Evolutionary conservation across 1,140 invertebrate genomes (phyloP).

Genomic region (Hormaphis cornu): DNA sequence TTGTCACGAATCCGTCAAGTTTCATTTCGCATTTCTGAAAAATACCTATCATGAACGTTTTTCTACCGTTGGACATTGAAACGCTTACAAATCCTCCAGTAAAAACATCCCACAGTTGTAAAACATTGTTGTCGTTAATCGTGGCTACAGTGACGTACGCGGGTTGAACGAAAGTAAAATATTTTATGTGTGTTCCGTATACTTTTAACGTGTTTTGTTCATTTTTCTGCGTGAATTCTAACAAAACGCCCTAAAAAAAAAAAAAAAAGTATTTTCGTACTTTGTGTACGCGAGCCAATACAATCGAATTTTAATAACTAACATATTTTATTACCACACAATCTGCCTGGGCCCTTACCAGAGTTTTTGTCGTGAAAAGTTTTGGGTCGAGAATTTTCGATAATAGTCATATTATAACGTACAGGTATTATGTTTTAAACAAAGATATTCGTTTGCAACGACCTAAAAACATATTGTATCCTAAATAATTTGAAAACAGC

Average conservation of each 20-base stretch:
- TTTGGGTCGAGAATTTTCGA: too few relatives aligned
- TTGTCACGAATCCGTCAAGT: background rate
- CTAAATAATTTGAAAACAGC: too few relatives aligned
- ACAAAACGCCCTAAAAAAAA: background rate
- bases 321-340: too few relatives aligned
- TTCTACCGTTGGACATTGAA: background rate
- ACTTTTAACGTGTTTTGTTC: background rate
- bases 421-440: too few relatives aligned
- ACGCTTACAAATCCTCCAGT: slow-evolving; percentile 7
- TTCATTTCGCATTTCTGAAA: background rate
- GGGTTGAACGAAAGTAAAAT: slow-evolving; percentile 9
- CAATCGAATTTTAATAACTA: too few relatives aligned
- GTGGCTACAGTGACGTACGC: background rate
- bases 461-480: too few relatives aligned
- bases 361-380: too few relatives aligned
- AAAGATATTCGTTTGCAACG: too few relatives aligned
- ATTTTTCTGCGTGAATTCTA: background rate
- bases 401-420: too few relatives aligned
- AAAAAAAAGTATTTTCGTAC: too few relatives aligned
- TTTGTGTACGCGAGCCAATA: too few relatives aligned
- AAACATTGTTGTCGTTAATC: background rate
- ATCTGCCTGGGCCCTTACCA: too few relatives aligned
- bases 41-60: background rate
- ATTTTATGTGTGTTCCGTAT: background rate
- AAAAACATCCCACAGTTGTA: background rate